Base-by-base conservation (phyloP, 2,888 invertebrate species). In the Unio delphinus region DNA sequence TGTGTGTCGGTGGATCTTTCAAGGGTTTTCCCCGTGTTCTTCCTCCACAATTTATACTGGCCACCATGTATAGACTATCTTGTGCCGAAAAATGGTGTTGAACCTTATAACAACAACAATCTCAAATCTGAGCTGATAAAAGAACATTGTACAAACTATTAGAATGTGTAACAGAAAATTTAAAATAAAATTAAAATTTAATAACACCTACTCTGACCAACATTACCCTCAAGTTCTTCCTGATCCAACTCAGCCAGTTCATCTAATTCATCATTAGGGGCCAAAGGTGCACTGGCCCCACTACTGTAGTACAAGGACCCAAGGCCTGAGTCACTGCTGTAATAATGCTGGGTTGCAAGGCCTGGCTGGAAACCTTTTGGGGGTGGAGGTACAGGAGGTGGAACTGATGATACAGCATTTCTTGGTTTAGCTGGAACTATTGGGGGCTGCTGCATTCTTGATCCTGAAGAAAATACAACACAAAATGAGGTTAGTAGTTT, bases 271-370 rank as follows among this genome's bases (percentile, higher is more conserved):
- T 73, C 72, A 65, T 74, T 70, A 55, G 75, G 70, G n/a, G 65
- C 65, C 56, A 69, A 74, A 63, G 74, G 71, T 23, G 70, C 73
- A 54, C 76, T 78, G 18, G 73, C 70, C 20, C 55, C 62, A 57
- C 72, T 75, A 69, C 78, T 76, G 64, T 76, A 72, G 64, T 83
- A 83, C 55, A 82, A 82, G 11, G 85, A 83, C 15, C 82, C 84
- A 55, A 84, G 78, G 23, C 83, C 84, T 4, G 85, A 83, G 74
- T 85, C 85, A 70, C 83, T 83, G 72, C 82, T 82, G 76, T 76
- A 80, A 71, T 73, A 64, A 60, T 68, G 79, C 73, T 75, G 81
- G 72, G 72, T 80, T 76, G 64, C 86, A 34, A 74, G 74, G 60
- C 73, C 73, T 57, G 74, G 65, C 65, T 73, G 65, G 69, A 73